A percentile compares a stretch with the other conserved stretches of the same genome.
Evolutionary conservation across 2,113 vertebrate species (phyloP).

Genomic region (Malurus elegans): DNA sequence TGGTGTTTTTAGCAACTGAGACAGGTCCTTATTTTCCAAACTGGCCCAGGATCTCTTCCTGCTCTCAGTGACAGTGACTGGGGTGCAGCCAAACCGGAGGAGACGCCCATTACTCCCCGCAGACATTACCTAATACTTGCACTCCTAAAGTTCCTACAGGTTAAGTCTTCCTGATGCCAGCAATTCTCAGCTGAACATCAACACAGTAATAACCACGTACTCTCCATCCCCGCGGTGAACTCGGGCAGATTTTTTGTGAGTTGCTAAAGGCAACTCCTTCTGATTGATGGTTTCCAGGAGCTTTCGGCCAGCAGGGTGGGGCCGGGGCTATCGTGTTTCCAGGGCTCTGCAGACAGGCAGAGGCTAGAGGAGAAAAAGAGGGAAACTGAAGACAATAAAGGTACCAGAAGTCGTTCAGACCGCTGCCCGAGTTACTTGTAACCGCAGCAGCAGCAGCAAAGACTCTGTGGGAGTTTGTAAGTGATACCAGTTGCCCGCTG

Average conservation of each 20-base stretch:
- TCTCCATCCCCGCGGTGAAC: background rate
- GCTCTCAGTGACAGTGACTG: background rate
- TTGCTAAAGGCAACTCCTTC: conserved; percentile 39
- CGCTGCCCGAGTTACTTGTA: background rate
- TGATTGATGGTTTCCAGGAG: background rate
- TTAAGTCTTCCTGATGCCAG: background rate
- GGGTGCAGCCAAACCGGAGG: background rate
- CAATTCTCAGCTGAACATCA: background rate
- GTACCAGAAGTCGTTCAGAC: background rate
- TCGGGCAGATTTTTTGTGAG: conserved; percentile 27
- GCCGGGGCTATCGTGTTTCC: background rate
- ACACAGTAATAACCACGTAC: background rate
- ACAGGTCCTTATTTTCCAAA: background rate
- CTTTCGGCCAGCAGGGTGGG: background rate
- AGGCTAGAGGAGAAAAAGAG: background rate
- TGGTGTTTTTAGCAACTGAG: background rate
- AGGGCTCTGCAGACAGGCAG: background rate
- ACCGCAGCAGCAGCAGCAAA: background rate
- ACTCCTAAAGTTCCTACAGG: background rate
- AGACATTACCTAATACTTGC: background rate
- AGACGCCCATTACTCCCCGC: background rate
- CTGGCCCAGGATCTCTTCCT: background rate
- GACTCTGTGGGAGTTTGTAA: background rate
- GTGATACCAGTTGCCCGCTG: background rate
- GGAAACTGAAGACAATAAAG: background rate